Evolutionary conservation across 2,113 vertebrate species (phyloP).

Genomic region (Tychaedon coryphoeus): DNA sequence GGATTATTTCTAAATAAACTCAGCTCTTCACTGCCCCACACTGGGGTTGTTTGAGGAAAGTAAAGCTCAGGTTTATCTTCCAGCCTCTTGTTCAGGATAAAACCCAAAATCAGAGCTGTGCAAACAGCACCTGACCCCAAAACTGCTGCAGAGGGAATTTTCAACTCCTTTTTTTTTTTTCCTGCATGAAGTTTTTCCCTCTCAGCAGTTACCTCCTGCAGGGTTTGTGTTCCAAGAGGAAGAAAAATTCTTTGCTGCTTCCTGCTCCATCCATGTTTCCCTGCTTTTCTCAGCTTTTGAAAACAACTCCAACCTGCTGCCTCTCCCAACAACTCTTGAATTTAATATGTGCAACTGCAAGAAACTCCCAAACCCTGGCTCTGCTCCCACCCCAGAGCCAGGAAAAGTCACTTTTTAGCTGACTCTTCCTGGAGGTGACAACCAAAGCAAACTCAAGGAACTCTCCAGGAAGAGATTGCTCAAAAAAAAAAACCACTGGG

Average conservation of each 20-base stretch:
- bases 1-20: neutral
- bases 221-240: neutral
- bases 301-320: neutral
- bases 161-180: neutral
- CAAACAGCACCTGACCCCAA: neutral
- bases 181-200: no score
- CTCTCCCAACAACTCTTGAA: neutral
- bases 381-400: neutral
- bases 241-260: neutral
- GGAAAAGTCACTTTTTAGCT: neutral
- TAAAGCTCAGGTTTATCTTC: neutral
- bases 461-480: neutral
- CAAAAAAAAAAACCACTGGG: neutral
- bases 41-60: no score
- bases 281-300: no score
- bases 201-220: neutral
- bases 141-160: neutral
- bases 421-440: neutral
- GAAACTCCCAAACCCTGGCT: neutral
- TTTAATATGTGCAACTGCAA: neutral
- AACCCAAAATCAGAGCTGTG: neutral
- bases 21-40: neutral
- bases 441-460: neutral
- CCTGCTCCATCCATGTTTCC: rapidly evolving
- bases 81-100: neutral